Conservation (phyloP, 2,797 vertebrate genomes). For the Myotis myotis region DNA sequence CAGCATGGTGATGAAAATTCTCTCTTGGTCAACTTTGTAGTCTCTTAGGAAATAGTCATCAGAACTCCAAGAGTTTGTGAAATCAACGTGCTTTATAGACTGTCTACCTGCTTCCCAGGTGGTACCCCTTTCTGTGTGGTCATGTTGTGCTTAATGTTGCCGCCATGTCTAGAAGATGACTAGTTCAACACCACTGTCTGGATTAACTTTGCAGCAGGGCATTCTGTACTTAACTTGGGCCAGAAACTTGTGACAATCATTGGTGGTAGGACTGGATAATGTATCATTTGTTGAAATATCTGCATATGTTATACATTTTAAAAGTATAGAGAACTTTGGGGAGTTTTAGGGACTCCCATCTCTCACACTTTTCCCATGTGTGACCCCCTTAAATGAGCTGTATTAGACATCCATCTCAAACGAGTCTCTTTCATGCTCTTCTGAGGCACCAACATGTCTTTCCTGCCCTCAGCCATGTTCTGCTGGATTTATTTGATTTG, state of each 20-base stretch:
- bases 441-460: background rate
- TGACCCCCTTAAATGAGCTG: background rate
- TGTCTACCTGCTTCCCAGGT: background rate
- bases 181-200: background rate
- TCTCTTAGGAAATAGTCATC: background rate
- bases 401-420: background rate
- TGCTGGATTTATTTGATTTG: background rate
- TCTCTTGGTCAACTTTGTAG: background rate
- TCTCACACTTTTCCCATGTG: background rate
- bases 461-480: background rate
- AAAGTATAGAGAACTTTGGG: background rate
- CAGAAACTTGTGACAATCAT: background rate
- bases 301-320: background rate
- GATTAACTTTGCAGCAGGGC: background rate
- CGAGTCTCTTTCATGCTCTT: background rate
- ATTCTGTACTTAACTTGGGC: background rate
- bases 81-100: background rate
- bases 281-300: background rate
- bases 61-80: background rate
- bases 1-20: background rate
- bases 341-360: background rate
- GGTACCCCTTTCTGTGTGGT: background rate
- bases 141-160: background rate
- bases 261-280: background rate
- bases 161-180: background rate